Evolutionary conservation across 2,113 vertebrate species (phyloP).

Genomic region (Lota lota): DNA sequence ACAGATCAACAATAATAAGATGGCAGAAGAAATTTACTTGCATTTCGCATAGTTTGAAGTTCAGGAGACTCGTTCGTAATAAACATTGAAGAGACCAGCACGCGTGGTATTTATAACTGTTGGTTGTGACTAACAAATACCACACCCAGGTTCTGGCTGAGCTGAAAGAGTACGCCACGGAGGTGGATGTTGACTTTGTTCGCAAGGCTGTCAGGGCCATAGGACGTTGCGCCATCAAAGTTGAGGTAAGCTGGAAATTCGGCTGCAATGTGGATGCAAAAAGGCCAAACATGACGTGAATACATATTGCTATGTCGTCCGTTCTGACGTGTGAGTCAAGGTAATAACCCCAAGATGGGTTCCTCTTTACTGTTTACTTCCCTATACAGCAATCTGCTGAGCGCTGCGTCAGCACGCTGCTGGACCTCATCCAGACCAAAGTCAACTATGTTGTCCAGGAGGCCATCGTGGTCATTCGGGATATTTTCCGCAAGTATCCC

Average conservation of each 20-base stretch:
- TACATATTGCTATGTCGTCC: neutral
- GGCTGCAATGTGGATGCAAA: neutral
- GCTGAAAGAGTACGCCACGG: conserved; percentile 96
- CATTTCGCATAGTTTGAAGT: no score
- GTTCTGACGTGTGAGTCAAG: neutral
- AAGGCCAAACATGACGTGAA: neutral
- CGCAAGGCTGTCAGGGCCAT: conserved; percentile 97
- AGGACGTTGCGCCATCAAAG: conserved; percentile 97
- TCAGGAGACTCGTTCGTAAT: no score
- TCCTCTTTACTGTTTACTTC: conserved; percentile 1
- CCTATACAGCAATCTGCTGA: conserved; percentile 90
- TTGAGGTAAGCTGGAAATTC: conserved; percentile 75
- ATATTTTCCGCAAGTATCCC: conserved; percentile 98
- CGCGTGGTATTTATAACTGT: neutral
- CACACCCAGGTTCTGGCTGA: conserved; percentile 88
- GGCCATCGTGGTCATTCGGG: conserved; percentile 94
- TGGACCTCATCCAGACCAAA: conserved; percentile 98
- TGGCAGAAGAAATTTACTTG: no score
- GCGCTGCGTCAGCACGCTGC: conserved; percentile 93
- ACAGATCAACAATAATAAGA: no score
- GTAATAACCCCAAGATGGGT: neutral
- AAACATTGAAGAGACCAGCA: no score
- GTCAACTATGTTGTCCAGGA: conserved; percentile 98
- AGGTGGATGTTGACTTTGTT: conserved; percentile 98
- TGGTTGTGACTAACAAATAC: neutral